Evolutionary conservation across 2,888 invertebrate genomes (phyloP).

Genomic region (Scaptomyza reducta): DNA sequence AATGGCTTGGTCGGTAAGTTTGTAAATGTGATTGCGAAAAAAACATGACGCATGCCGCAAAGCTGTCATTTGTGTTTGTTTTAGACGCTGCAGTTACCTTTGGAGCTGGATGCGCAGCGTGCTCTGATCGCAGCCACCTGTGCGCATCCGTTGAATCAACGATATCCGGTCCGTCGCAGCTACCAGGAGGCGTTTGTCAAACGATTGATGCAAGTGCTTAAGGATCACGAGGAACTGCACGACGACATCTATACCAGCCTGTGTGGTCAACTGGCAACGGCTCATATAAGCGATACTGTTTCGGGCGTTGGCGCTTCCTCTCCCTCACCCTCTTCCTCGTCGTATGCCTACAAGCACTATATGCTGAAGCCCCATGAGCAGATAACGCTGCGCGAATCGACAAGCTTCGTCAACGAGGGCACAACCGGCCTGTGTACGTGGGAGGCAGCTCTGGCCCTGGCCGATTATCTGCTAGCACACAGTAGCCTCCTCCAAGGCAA

Average conservation of each 20-base stretch:
- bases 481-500: slow-evolving; percentile 85
- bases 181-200: slow-evolving; percentile 89
- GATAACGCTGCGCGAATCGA: slow-evolving; percentile 89
- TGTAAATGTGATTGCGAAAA: background rate
- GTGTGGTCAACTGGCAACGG: slow-evolving; percentile 69
- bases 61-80: background rate
- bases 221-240: slow-evolving; percentile 86
- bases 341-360: slow-evolving; percentile 88
- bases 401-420: slow-evolving; percentile 89
- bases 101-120: slow-evolving; percentile 86
- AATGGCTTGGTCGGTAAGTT: slow-evolving; percentile 70
- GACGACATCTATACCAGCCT: slow-evolving; percentile 88
- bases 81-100: slow-evolving; percentile 51
- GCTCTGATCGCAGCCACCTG: slow-evolving; percentile 87
- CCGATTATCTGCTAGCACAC: slow-evolving; percentile 89
- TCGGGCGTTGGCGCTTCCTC: background rate
- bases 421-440: slow-evolving; percentile 92
- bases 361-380: slow-evolving; percentile 71
- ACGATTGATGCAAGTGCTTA: slow-evolving; percentile 86
- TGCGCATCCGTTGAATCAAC: slow-evolving; percentile 85
- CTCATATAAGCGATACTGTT: background rate
- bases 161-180: slow-evolving; percentile 87
- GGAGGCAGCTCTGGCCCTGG: slow-evolving; percentile 90
- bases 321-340: background rate
- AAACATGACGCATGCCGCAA: background rate